These are phyloP conservation scores for fruit fly (Drosophila melanogaster) DNA, from an alignment of 1,140 invertebrate species.

Conservation along the genomic window Release_6_plus_ISO1_MT NT_033779.5:15020001-15020500, in stretches of 20 bases:
- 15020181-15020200: slow-evolving; percentile 22
- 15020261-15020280: not conserved
- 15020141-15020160: slow-evolving; percentile 38
- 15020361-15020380: no score
- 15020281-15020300: not conserved
- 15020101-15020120: slow-evolving; percentile 32
- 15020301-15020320: not conserved
- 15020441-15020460: no score
- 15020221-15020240: not conserved
- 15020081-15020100: slow-evolving; percentile 20
- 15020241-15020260: not conserved
- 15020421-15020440: no score
- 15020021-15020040: slow-evolving; percentile 24
- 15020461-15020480: no score
- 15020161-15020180: slow-evolving; percentile 28
- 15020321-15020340: no score
- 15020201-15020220: slow-evolving; percentile 30
- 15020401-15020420: no score
- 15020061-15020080: slow-evolving; percentile 37
- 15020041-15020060: slow-evolving; percentile 28
- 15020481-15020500: no score
- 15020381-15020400: no score
- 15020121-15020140: slow-evolving; percentile 38
- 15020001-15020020: slow-evolving; percentile 22
- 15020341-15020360: no score